Percentiles rank a stretch among this genome's conserved stretches.
phyloP scores from a whole-genome alignment of 2,113 vertebrate genomes.

The Oryzias celebensis region DNA sequence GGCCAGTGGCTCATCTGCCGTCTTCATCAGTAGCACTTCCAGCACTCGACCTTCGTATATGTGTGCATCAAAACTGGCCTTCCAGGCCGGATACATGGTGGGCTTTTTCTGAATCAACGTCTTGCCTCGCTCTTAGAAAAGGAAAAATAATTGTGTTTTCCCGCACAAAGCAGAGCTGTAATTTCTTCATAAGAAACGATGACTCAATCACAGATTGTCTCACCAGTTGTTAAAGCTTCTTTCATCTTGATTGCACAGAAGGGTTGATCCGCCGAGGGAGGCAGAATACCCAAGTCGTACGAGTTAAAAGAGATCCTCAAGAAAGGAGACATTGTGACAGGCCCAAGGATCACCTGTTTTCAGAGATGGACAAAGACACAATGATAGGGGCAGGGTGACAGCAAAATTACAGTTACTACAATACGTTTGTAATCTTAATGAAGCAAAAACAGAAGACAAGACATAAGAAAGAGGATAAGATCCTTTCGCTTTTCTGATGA shows the following conservation, averaged over 20 bases:
- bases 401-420: no score
- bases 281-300: slow-evolving; percentile 85
- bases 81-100: slow-evolving; percentile 98
- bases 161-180: not conserved
- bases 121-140: slow-evolving; percentile 87
- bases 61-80: slow-evolving; percentile 91
- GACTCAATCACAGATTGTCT: slow-evolving; percentile 19
- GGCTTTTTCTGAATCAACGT: slow-evolving; percentile 94
- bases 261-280: slow-evolving; percentile 77
- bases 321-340: slow-evolving; percentile 88
- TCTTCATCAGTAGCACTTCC: slow-evolving; percentile 94
- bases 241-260: slow-evolving; percentile 98
- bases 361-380: slow-evolving; percentile 8
- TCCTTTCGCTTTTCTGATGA: not conserved
- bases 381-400: slow-evolving; percentile 7
- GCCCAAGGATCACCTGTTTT: slow-evolving; percentile 49
- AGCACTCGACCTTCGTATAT: slow-evolving; percentile 96
- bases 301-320: slow-evolving; percentile 92
- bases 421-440: no score
- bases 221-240: slow-evolving; percentile 91
- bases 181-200: not conserved
- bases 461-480: not conserved
- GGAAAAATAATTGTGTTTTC: not conserved
- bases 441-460: not conserved
- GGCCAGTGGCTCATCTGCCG: slow-evolving; percentile 88